phyloP scores from a whole-genome alignment of 2,113 vertebrate genomes.

The Cervus canadensis region DNA sequence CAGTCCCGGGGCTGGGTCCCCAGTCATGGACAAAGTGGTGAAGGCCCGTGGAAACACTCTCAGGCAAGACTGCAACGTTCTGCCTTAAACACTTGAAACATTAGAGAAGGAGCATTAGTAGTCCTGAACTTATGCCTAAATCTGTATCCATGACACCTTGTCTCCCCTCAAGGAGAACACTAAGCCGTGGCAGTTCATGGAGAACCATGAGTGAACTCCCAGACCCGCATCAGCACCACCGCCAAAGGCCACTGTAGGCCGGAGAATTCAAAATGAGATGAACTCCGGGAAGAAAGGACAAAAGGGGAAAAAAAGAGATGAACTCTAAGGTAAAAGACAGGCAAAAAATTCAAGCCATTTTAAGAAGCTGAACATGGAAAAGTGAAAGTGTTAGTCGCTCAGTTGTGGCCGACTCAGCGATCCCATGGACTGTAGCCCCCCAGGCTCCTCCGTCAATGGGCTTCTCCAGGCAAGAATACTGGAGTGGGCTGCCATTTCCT shows the following conservation, averaged over 20 bases:
- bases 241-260: background rate
- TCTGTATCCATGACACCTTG: background rate
- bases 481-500: background rate
- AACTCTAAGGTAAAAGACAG: background rate
- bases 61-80: accelerated
- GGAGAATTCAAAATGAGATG: background rate
- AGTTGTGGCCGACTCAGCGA: accelerated
- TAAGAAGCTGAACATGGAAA: background rate
- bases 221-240: background rate
- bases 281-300: background rate
- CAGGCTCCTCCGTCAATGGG: background rate
- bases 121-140: background rate
- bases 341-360: background rate
- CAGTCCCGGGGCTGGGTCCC: accelerated
- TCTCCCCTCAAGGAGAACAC: background rate
- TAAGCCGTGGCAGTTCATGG: background rate
- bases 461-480: background rate
- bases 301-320: background rate
- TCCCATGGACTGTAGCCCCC: background rate
- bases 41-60: accelerated
- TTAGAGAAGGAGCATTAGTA: accelerated
- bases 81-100: background rate
- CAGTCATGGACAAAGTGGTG: background rate
- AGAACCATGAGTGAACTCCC: background rate
- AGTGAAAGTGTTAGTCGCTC: background rate